Base-by-base conservation (phyloP, 2,888 invertebrate species). In the Pammene aurita region DNA sequence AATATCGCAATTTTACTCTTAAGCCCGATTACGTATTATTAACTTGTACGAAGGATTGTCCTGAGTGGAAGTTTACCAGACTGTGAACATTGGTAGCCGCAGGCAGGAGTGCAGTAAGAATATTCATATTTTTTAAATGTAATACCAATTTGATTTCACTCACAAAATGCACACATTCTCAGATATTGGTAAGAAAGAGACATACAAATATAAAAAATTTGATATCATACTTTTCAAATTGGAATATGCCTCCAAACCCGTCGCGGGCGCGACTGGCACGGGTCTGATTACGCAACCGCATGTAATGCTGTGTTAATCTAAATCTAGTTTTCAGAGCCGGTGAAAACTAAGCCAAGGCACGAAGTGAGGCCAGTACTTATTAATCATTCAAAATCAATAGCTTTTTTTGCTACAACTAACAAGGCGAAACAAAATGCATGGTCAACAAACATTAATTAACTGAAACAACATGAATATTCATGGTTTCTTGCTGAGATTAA, bases 311-410 rank as follows among this genome's bases (percentile, higher is more conserved):
- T 54, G 14, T 16, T 67, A 62, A 62, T 67, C 67, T 56, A 42
- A 61, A 56, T 67, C 67, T 67, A 67, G 67, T 67, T 67, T 62
- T 55, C 61, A 56, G 44, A 67, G 55, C 35, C 46, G 34, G 48
- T 34, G 35, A 67, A 65, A 67, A 62, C 62, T 67, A 62, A 62
- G 67, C 67, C 67, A 67, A 67, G 67, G 67, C 67, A 56, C 60
- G 35, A 35, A 58, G 38, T 44, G 44, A 60, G 66, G 66, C 66
- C 60, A 18, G 60, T 54, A 52, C 52, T 44, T 60, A 54, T 60
- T 66, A 55, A 46, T 41, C 13, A 46, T 61, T 18, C 18, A 62
- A 52, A 62, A 62, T 62, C 38, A 5, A 50, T 41, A 50, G 11
- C 13, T 38, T 48, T 41, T 60, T 62, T 62, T 52, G 62, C 41